phyloP scores from a whole-genome alignment of 2,797 vertebrate species.

The Bovichtus diacanthus region DNA sequence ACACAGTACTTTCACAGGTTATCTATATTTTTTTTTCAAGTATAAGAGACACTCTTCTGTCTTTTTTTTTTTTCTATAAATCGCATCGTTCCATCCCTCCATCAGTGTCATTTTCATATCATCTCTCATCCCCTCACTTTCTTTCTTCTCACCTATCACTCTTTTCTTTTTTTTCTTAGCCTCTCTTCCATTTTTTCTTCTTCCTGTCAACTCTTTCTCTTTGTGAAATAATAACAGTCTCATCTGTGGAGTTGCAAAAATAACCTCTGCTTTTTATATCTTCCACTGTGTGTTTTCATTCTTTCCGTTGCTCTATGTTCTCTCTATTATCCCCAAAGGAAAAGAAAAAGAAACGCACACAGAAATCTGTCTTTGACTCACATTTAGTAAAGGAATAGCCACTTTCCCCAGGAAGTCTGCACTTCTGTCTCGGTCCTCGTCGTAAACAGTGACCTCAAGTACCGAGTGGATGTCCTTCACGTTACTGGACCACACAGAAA shows the following conservation, averaged over 20 bases:
- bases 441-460: slow-evolving; percentile 97
- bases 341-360: slow-evolving; percentile 66
- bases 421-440: slow-evolving; percentile 95
- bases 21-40: slow-evolving; percentile 63
- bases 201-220: slow-evolving; percentile 70
- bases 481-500: slow-evolving; percentile 87
- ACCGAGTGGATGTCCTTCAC: slow-evolving; percentile 98
- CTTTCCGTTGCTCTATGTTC: slow-evolving; percentile 64
- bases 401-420: slow-evolving; percentile 99
- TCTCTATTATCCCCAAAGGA: slow-evolving; percentile 63
- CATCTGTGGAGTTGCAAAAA: slow-evolving; percentile 77
- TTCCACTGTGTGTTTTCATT: slow-evolving; percentile 67
- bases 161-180: slow-evolving; percentile 50
- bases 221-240: slow-evolving; percentile 75
- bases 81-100: slow-evolving; percentile 58
- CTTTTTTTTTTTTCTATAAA: slow-evolving; percentile 48
- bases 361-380: slow-evolving; percentile 87
- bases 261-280: slow-evolving; percentile 81
- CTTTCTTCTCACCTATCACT: slow-evolving; percentile 71
- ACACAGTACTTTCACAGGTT: slow-evolving; percentile 71
- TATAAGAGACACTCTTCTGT: slow-evolving; percentile 41
- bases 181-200: slow-evolving; percentile 48
- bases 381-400: slow-evolving; percentile 94
- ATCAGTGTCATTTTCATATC: slow-evolving; percentile 73
- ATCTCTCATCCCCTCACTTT: slow-evolving; percentile 63